These are phyloP conservation scores for Melanostigma gelatinosum DNA, from an alignment of 2,113 vertebrate genomes.

Conservation along the genomic window DNA sequence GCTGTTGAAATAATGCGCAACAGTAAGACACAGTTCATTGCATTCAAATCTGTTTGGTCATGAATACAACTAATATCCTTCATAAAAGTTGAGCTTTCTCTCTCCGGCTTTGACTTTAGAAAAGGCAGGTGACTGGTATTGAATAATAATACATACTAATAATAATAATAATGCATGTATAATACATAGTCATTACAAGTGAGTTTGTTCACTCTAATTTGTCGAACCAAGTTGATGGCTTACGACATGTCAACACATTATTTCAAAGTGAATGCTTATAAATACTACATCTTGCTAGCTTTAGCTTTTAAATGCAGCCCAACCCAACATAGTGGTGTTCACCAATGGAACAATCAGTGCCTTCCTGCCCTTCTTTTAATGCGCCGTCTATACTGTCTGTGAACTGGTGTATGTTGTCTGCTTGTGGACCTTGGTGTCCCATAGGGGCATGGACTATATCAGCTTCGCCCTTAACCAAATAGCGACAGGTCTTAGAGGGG, in stretches of 20 bases:
- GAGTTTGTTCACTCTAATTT: neutral
- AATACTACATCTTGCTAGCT: neutral
- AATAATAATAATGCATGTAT: neutral
- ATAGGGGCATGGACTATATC: too few relatives aligned
- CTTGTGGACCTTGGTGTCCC: too few relatives aligned
- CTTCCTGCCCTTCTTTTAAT: too few relatives aligned
- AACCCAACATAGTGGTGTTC: too few relatives aligned
- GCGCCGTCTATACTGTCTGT: too few relatives aligned
- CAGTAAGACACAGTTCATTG: neutral
- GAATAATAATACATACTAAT: neutral
- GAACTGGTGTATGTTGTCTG: too few relatives aligned
- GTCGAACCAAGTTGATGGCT: neutral
- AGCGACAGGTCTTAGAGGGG: too few relatives aligned
- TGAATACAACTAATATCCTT: neutral
- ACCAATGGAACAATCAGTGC: too few relatives aligned
- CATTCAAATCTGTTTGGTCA: neutral
- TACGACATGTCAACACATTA: neutral
- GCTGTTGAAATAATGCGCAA: neutral
- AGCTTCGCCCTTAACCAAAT: too few relatives aligned
- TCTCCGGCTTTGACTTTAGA: neutral
- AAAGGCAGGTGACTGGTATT: neutral
- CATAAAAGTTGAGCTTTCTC: neutral
- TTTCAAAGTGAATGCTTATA: neutral
- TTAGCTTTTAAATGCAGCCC: neutral
- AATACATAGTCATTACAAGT: neutral